Evolutionary conservation across 1,140 invertebrate genomes (phyloP).

Genomic region (Zaprionus camerounensis): DNA sequence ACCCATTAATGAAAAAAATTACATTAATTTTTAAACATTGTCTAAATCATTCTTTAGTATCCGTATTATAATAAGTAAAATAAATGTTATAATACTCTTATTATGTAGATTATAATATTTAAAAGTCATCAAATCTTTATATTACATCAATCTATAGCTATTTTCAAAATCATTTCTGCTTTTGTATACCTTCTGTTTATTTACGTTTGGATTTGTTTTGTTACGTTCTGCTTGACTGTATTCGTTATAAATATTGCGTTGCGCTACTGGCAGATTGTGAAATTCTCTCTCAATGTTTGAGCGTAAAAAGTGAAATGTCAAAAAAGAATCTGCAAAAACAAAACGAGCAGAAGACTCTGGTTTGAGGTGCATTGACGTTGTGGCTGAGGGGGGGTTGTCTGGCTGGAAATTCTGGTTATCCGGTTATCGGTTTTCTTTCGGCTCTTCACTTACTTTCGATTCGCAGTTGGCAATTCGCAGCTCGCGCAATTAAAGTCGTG

Average conservation of each 20-base stretch:
- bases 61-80: background rate
- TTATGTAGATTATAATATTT: too few species aligned
- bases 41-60: too few species aligned
- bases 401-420: conserved; percentile 78
- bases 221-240: background rate
- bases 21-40: too few species aligned
- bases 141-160: too few species aligned
- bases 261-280: background rate
- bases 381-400: conserved; percentile 7
- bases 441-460: conserved; percentile 45
- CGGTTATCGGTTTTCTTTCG: conserved; percentile 34
- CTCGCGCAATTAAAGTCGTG: conserved; percentile 47
- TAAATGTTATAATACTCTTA: too few species aligned
- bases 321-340: conserved; percentile 16
- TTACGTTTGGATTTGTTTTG: background rate
- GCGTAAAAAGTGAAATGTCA: conserved; percentile 4
- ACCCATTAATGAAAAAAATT: too few species aligned
- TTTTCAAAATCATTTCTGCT: too few species aligned
- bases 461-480: conserved; percentile 11
- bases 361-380: background rate
- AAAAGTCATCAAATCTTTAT: too few species aligned
- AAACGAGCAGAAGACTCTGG: conserved; percentile 14
- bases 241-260: background rate
- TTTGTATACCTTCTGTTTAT: background rate
- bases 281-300: background rate